These are phyloP conservation scores for Phengaris alcon DNA, from an alignment of 2,888 invertebrate genomes.

Conservation along the genomic window DNA sequence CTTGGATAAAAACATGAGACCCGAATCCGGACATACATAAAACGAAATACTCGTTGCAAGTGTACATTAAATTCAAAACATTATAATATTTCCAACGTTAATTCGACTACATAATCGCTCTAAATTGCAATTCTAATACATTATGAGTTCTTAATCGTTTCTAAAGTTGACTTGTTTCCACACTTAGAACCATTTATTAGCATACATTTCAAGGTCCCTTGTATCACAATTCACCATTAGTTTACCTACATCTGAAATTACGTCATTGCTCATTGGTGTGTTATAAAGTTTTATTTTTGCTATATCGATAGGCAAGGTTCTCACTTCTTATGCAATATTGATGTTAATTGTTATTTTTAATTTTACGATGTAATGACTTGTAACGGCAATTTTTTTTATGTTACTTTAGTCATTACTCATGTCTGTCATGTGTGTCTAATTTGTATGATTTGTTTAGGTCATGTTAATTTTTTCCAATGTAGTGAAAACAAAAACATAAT, in stretches of 20 bases:
- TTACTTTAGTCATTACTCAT: too few relatives aligned
- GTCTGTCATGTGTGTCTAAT: too few relatives aligned
- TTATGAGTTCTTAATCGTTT: neutral
- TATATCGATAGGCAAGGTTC: conserved; percentile 5
- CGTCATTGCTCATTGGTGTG: neutral
- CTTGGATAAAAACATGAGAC: neutral
- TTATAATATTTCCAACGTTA: neutral
- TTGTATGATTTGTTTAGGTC: too few relatives aligned
- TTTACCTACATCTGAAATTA: conserved; percentile 26
- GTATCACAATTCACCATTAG: conserved; percentile 12
- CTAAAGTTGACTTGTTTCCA: neutral
- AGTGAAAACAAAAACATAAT: too few relatives aligned
- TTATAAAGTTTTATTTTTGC: neutral
- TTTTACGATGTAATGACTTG: neutral
- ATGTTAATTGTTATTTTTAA: neutral
- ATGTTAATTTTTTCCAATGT: too few relatives aligned
- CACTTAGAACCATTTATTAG: conserved; percentile 24
- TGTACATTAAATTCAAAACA: neutral
- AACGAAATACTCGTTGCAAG: neutral
- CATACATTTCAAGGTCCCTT: conserved; percentile 20
- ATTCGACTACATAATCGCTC: neutral
- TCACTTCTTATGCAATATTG: neutral
- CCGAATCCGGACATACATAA: neutral
- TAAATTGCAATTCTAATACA: neutral
- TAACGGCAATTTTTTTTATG: too few relatives aligned